phyloP scores from a whole-genome alignment of 2,797 vertebrate species.

The Karalla daura region DNA sequence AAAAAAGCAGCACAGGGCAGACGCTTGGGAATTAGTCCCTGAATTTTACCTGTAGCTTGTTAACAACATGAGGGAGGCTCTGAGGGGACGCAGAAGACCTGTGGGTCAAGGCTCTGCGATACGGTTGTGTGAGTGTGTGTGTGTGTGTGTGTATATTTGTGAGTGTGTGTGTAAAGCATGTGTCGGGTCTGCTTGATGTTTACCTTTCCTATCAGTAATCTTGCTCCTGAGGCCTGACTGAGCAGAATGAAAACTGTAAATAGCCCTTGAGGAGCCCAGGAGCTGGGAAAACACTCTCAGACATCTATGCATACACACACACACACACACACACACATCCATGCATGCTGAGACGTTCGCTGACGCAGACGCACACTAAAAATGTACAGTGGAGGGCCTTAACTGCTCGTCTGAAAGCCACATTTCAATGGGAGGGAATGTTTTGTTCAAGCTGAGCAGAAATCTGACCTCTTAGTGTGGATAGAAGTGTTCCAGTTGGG shows the following conservation, averaged over 20 bases:
- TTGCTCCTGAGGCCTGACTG: constrained; percentile 63
- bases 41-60: constrained; percentile 28
- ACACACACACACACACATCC: constrained; percentile 34
- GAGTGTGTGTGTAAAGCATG: constrained; percentile 12
- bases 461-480: constrained; percentile 70
- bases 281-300: constrained; percentile 62
- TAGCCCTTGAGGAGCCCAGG: constrained; percentile 59
- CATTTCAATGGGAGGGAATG: constrained; percentile 62
- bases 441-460: constrained; percentile 66
- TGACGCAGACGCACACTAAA: constrained; percentile 30
- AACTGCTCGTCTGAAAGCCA: constrained; percentile 68
- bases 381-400: constrained; percentile 57
- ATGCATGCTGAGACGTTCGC: constrained; percentile 15
- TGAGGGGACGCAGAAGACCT: constrained; percentile 5
- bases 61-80: constrained; percentile 24
- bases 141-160: constrained; percentile 1
- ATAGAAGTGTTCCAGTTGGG: constrained; percentile 69
- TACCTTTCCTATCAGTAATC: constrained; percentile 67
- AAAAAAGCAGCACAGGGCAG: constrained; percentile 27
- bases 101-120: constrained; percentile 33
- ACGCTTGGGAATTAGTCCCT: constrained; percentile 29
- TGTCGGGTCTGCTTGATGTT: constrained; percentile 56
- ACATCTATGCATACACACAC: constrained; percentile 29
- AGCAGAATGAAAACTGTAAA: constrained; percentile 72
- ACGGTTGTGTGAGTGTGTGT: constrained; percentile 10